A percentile compares a stretch with the other conserved stretches of the same genome.
Conservation (phyloP, 2,888 invertebrate species). For the Carabus problematicus region DNA sequence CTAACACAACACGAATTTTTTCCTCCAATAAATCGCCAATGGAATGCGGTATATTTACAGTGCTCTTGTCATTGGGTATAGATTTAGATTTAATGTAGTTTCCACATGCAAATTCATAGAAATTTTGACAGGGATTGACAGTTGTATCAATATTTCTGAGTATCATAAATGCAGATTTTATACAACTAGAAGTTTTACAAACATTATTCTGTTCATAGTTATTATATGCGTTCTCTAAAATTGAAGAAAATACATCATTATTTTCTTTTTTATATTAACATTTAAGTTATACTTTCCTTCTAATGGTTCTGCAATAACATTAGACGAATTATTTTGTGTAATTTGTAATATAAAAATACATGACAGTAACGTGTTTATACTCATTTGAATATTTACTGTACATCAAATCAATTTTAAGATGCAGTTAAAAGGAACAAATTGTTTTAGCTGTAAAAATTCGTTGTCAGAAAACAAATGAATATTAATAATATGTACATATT, state of each 20-base stretch:
- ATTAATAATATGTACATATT: too few species aligned
- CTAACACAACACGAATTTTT: constrained; percentile 70
- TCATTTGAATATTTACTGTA: too few species aligned
- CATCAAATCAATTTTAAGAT: too few species aligned
- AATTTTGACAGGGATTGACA: constrained; percentile 76
- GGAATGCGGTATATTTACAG: constrained; percentile 72
- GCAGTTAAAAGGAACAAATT: too few species aligned
- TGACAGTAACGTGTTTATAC: too few species aligned
- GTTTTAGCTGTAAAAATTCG: too few species aligned
- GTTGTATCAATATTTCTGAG: constrained; percentile 68
- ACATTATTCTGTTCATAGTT: constrained; percentile 21
- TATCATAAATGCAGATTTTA: constrained; percentile 75
- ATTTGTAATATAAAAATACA: too few species aligned
- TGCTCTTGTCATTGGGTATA: constrained; percentile 77
- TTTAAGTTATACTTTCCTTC: constrained; percentile 17
- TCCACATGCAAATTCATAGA: constrained; percentile 76
- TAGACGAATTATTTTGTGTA: too few species aligned
- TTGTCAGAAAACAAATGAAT: too few species aligned
- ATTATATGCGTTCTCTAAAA: too few species aligned
- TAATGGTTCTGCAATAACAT: background rate
- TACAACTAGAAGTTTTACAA: constrained; percentile 68
- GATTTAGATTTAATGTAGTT: constrained; percentile 68
- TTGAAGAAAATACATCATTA: too few species aligned
- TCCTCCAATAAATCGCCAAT: constrained; percentile 73
- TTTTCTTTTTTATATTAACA: too few species aligned